A percentile compares a stretch with the other conserved stretches of the same genome.
These are phyloP conservation scores for Tineola bisselliella DNA, from an alignment of 2,888 invertebrate species.

Conservation along the genomic window DNA sequence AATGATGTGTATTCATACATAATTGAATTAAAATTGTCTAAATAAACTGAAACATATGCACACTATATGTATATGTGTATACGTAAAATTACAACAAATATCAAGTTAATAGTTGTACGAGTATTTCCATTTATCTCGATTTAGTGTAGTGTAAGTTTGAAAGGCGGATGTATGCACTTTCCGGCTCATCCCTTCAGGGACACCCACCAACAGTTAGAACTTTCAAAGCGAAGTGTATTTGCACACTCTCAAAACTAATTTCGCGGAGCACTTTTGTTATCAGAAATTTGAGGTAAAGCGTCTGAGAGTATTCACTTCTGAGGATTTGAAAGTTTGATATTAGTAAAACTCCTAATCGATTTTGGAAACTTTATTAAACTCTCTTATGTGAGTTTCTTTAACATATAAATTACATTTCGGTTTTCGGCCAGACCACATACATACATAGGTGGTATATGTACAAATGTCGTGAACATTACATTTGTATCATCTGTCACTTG, in stretches of 20 bases:
- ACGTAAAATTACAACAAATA: no score
- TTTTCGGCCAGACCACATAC: no score
- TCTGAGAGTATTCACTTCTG: constrained; percentile 6
- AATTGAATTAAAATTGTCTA: no score
- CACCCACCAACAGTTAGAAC: constrained; percentile 6
- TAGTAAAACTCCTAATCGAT: constrained; percentile 7
- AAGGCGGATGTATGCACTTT: constrained; percentile 8
- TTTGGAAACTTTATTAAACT: neutral
- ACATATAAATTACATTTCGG: neutral
- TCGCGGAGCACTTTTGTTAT: constrained; percentile 6
- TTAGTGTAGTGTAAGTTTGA: neutral
- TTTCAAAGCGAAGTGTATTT: neutral
- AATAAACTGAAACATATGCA: no score
- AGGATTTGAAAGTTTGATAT: constrained; percentile 5
- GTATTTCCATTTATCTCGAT: neutral
- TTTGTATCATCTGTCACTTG: no score
- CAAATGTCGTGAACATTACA: no score
- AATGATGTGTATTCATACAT: no score
- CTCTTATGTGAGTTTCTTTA: neutral
- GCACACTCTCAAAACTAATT: constrained; percentile 12
- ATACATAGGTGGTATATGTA: no score
- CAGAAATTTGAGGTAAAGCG: constrained; percentile 9
- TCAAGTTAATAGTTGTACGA: neutral
- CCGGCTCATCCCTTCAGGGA: constrained; percentile 10
- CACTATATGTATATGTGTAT: no score